Evolutionary conservation across 2,888 invertebrate genomes (phyloP).

Genomic region (Rotaria macrura): DNA sequence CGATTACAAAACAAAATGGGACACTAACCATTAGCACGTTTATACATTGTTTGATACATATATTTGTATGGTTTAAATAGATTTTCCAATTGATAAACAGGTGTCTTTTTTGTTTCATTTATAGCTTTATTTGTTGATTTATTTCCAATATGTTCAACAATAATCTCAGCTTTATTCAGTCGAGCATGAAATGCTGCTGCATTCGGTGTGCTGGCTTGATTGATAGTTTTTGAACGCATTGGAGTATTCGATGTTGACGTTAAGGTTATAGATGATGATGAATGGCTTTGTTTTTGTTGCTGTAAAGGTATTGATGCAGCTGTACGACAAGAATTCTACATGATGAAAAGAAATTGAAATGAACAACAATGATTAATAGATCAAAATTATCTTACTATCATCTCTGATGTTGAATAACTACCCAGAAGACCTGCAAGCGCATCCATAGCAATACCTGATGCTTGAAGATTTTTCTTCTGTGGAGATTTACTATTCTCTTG

Average conservation of each 20-base stretch:
- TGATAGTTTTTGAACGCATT: not conserved
- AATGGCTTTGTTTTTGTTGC: not conserved
- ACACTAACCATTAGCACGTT: not conserved
- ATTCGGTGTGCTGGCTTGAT: not conserved
- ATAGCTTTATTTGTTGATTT: not conserved
- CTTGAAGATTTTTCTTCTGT: not conserved
- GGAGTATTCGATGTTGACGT: not conserved
- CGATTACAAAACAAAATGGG: too few species aligned
- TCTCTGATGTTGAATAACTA: not conserved
- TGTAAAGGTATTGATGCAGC: not conserved
- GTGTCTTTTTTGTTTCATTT: not conserved
- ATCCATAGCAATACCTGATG: not conserved
- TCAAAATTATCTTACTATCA: not conserved
- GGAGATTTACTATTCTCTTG: not conserved
- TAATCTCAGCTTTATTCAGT: not conserved
- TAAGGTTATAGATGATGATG: not conserved
- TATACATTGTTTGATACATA: conserved; percentile 11
- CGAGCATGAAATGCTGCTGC: not conserved
- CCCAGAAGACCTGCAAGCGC: not conserved
- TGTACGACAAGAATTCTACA: not conserved
- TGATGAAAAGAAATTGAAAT: too few species aligned
- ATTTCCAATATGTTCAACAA: not conserved
- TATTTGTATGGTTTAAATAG: not conserved
- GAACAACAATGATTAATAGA: not conserved
- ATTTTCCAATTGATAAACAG: not conserved